Evolutionary conservation across 2,113 vertebrate species (phyloP).

Genomic region (Indri indri): DNA sequence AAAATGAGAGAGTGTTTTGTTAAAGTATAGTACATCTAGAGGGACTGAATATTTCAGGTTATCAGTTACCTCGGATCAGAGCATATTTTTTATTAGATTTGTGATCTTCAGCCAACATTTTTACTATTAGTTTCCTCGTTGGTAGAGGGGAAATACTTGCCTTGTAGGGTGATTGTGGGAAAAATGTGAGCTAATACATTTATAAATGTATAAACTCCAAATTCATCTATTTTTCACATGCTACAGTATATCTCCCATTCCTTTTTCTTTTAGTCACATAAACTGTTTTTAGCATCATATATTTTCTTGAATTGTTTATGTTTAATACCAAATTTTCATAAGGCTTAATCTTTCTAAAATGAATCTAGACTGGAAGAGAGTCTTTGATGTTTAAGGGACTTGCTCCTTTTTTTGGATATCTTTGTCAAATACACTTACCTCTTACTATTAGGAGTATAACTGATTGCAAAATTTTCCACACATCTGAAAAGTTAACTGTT

Average conservation of each 20-base stretch:
- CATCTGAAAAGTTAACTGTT: not conserved
- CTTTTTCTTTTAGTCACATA: not conserved
- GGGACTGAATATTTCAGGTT: constrained; percentile 1
- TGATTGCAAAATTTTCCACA: constrained; percentile 2
- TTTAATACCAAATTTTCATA: not conserved
- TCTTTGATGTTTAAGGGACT: constrained; percentile 6
- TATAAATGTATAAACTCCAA: no score
- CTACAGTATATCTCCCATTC: not conserved
- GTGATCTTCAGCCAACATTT: not conserved
- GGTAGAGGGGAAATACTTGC: not conserved
- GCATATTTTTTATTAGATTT: not conserved
- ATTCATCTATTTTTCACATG: not conserved
- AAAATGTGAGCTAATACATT: not conserved
- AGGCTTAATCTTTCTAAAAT: constrained; percentile 43
- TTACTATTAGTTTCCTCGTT: not conserved
- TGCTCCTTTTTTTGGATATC: not conserved
- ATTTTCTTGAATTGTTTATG: constrained; percentile 29
- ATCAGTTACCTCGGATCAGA: not conserved
- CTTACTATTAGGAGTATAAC: not conserved
- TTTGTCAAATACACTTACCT: not conserved
- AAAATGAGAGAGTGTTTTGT: constrained; percentile 28
- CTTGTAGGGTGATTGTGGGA: not conserved
- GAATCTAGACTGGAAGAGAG: not conserved
- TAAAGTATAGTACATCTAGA: not conserved
- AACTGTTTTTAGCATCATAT: constrained; percentile 22